These are phyloP conservation scores for Baryphthengus martii DNA, from an alignment of 2,113 vertebrate species.

Conservation along the genomic window DNA sequence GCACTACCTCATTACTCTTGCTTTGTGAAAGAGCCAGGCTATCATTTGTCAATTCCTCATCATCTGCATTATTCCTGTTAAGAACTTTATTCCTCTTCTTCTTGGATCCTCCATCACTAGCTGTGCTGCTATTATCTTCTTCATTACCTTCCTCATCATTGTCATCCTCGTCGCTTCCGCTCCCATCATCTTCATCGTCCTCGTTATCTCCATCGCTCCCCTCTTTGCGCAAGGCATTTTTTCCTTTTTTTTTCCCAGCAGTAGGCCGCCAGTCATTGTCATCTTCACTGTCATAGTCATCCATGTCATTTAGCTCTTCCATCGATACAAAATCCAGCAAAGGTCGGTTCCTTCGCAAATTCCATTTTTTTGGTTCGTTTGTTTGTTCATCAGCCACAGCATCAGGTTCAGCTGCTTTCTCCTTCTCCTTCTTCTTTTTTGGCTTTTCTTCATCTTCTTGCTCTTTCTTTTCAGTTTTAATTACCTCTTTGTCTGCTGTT, in stretches of 20 bases:
- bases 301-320: constrained; percentile 96
- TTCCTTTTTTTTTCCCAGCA: constrained; percentile 85
- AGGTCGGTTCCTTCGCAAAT: constrained; percentile 91
- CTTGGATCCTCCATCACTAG: constrained; percentile 84
- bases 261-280: constrained; percentile 97
- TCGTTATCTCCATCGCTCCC: constrained; percentile 83
- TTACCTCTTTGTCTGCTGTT: constrained; percentile 77
- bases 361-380: constrained; percentile 95
- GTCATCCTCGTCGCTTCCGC: constrained; percentile 80
- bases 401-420: constrained; percentile 76
- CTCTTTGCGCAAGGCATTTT: constrained; percentile 78
- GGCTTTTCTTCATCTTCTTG: constrained; percentile 74
- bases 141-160: constrained; percentile 79
- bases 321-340: constrained; percentile 94
- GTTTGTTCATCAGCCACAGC: constrained; percentile 78
- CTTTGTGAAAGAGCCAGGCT: constrained; percentile 94
- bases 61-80: constrained; percentile 85
- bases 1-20: constrained; percentile 94
- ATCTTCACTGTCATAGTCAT: constrained; percentile 98
- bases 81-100: constrained; percentile 84
- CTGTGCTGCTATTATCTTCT: constrained; percentile 80
- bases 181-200: constrained; percentile 81
- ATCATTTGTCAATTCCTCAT: constrained; percentile 97
- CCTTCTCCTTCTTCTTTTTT: constrained; percentile 79
- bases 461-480: constrained; percentile 83